phyloP scores from a whole-genome alignment of 2,888 invertebrate genomes.

The Mimas tiliae region DNA sequence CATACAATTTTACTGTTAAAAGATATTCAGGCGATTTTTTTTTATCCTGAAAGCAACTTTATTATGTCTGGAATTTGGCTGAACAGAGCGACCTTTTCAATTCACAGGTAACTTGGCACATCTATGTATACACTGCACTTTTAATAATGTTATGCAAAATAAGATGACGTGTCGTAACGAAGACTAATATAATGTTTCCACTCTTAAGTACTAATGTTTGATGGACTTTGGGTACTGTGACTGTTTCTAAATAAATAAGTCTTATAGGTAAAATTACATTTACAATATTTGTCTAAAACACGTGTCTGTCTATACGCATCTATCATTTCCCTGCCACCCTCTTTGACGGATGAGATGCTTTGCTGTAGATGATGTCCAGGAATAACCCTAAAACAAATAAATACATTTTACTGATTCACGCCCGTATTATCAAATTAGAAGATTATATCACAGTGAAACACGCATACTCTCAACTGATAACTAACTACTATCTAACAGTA shows the following conservation, averaged over 20 bases:
- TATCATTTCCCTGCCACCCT: constrained; percentile 55
- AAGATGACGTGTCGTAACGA: too few species aligned
- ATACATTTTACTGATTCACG: neutral
- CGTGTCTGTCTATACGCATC: neutral
- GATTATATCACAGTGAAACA: too few species aligned
- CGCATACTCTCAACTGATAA: too few species aligned
- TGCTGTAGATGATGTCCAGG: constrained; percentile 90
- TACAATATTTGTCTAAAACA: neutral
- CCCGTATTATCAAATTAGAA: neutral
- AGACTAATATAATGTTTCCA: neutral
- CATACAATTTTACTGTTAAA: too few species aligned
- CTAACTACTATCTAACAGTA: too few species aligned
- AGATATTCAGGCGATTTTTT: too few species aligned
- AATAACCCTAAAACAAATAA: constrained; percentile 87
- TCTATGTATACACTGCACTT: too few species aligned
- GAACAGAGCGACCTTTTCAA: too few species aligned
- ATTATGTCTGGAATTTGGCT: too few species aligned
- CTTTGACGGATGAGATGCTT: constrained; percentile 61
- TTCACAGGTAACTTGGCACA: too few species aligned
- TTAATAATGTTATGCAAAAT: too few species aligned
- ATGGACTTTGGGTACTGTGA: neutral
- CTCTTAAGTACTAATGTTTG: neutral
- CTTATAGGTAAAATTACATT: neutral
- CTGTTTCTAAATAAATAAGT: neutral
- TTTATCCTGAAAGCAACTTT: too few species aligned